Evolutionary conservation across 2,888 invertebrate genomes (phyloP).

Genomic region (Eurytoma californica): DNA sequence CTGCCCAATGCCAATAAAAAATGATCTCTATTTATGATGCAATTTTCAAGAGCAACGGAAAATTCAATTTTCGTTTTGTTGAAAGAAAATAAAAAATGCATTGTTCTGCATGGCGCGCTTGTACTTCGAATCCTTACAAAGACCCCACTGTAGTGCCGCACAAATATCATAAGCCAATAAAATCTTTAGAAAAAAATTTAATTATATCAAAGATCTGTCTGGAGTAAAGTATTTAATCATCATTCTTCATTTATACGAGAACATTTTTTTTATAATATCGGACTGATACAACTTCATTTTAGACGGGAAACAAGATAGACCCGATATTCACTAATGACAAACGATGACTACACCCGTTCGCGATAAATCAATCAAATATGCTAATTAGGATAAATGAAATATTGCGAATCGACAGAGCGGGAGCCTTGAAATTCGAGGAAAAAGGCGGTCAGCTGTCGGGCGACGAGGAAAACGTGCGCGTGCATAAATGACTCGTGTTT

Average conservation of each 20-base stretch:
- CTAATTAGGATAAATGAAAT: conserved; percentile 27
- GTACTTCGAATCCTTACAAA: too few relatives aligned
- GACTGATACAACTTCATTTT: too few relatives aligned
- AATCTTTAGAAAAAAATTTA: too few relatives aligned
- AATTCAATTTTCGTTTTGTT: too few relatives aligned
- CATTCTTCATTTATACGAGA: not conserved
- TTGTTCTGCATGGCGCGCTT: too few relatives aligned
- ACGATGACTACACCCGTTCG: not conserved
- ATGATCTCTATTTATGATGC: too few relatives aligned
- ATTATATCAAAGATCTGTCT: not conserved
- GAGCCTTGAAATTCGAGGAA: conserved; percentile 28
- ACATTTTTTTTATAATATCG: not conserved
- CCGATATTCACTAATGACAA: not conserved
- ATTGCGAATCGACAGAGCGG: not conserved
- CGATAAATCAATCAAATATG: conserved; percentile 38
- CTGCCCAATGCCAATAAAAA: too few relatives aligned
- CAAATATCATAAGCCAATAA: too few relatives aligned
- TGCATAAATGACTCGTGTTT: conserved; percentile 20
- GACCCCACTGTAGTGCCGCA: too few relatives aligned
- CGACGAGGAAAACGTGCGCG: conserved; percentile 28
- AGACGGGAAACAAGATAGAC: too few relatives aligned
- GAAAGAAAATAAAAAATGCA: too few relatives aligned
- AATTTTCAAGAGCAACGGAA: too few relatives aligned
- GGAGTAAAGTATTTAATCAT: not conserved
- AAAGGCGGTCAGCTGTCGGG: conserved; percentile 21